Evolutionary conservation across 2,797 vertebrate genomes (phyloP), one percentile per base, ranked within the genome.

Genomic region (Delichon dasypus): DNA sequence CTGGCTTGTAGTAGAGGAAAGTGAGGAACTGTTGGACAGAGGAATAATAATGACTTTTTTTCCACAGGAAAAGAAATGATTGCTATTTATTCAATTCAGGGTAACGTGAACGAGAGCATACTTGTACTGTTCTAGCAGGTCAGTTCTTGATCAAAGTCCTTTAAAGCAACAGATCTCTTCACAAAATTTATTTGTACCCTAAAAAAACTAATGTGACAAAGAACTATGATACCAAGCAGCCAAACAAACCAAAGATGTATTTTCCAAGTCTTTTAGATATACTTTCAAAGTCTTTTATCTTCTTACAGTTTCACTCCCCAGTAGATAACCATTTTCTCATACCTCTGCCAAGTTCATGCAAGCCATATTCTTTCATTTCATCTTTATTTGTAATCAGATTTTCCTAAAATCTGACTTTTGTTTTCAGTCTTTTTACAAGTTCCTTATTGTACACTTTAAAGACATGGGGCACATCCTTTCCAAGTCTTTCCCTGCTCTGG

Each of bases 301-400:
- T 90, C 67, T 70, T 82, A 22, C 8, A 32, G 80, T 94, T 95
- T 85, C 38, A 79, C 34, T 91, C 53, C 57, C 16, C 15, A 44
- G 22, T 10, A 93, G 51, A 92, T 77, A 91, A 88, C 15, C 17
- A 36, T 94, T 89, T 90, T 95, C 12, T 77, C n/a, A 75, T 93
- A 74, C 23, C 10, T 77, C 73, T 87, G 50, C 72, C 84, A 90
- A 85, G 84, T 85, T 95, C 68, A 72, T 45, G 9, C 18, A 74
- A 87, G 61, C 47, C 14, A 20, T 82, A 55, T 71, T 82, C 13
- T 71, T 95, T 93, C 68, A 86, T 82, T 95, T 90, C 9, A 62
- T 71, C 48, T 80, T 82, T 66, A 78, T 72, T 93, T 90, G 26
- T 47, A 90, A 47, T 30, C 85, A 85, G 27, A 26, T 57, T 89